Evolutionary conservation across 2,797 vertebrate genomes (phyloP).

Genomic region (Iguana delicatissima): DNA sequence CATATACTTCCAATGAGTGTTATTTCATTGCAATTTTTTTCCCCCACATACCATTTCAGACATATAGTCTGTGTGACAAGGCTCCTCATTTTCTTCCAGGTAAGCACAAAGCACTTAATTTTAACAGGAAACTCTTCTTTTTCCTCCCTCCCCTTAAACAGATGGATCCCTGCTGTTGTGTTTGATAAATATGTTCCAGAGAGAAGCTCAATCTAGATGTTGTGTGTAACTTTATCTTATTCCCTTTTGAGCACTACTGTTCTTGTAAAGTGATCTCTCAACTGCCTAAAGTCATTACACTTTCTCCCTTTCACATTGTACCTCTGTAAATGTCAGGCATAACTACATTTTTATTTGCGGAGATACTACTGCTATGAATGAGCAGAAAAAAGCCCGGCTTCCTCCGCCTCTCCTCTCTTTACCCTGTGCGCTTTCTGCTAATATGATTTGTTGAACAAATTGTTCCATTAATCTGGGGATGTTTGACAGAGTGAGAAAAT

Average conservation of each 20-base stretch:
- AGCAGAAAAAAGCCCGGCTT: slow-evolving; percentile 80
- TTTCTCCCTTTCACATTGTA: slow-evolving; percentile 85
- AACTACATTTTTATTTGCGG: slow-evolving; percentile 92
- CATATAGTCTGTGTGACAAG: slow-evolving; percentile 57
- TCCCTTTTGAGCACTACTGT: slow-evolving; percentile 83
- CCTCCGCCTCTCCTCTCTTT: slow-evolving; percentile 83
- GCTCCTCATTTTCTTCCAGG: slow-evolving; percentile 46
- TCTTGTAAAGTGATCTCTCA: slow-evolving; percentile 85
- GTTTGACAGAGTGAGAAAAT: slow-evolving; percentile 90
- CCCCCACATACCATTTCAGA: slow-evolving; percentile 50
- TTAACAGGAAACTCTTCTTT: slow-evolving; percentile 78
- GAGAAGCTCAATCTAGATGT: slow-evolving; percentile 81
- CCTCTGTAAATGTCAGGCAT: slow-evolving; percentile 92
- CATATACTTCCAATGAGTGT: slow-evolving; percentile 45
- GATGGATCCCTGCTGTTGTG: slow-evolving; percentile 72
- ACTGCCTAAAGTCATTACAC: slow-evolving; percentile 89
- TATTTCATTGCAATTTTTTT: slow-evolving; percentile 49
- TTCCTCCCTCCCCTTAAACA: slow-evolving; percentile 40
- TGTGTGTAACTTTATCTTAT: slow-evolving; percentile 86
- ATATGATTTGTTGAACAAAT: slow-evolving; percentile 96
- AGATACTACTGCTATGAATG: slow-evolving; percentile 86
- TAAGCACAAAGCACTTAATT: slow-evolving; percentile 75
- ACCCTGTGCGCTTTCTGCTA: slow-evolving; percentile 88
- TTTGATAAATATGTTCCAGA: slow-evolving; percentile 82
- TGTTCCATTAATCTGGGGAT: slow-evolving; percentile 93